phyloP scores from a whole-genome alignment of 2,797 vertebrate species.

The Decapterus maruadsi region DNA sequence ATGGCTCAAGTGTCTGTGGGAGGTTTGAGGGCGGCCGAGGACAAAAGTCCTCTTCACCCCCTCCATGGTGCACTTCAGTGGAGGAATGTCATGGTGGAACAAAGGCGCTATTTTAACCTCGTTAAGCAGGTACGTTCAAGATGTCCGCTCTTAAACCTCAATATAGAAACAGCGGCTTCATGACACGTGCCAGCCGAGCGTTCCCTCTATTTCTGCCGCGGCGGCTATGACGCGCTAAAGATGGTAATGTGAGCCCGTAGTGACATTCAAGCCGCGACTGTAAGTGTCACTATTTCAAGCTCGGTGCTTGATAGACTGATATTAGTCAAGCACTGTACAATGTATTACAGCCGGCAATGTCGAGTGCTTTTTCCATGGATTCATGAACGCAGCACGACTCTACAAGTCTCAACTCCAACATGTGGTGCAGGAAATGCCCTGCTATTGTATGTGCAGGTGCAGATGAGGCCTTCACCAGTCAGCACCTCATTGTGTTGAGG shows the following conservation, averaged over 20 bases:
- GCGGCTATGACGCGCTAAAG: conserved; percentile 25
- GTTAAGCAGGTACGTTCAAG: background rate
- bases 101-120: background rate
- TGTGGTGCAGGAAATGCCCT: background rate
- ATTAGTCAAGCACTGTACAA: conserved; percentile 28
- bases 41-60: background rate
- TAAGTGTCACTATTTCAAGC: conserved; percentile 66
- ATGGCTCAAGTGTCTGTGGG: too few relatives aligned
- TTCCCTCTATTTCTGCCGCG: conserved; percentile 60
- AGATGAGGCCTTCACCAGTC: background rate
- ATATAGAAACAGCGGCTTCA: conserved; percentile 5
- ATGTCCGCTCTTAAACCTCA: background rate
- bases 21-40: background rate
- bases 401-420: background rate
- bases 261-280: conserved; percentile 45
- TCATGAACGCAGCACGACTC: background rate
- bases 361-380: conserved; percentile 43
- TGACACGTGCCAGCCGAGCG: conserved; percentile 8
- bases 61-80: too few relatives aligned
- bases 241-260: conserved; percentile 43
- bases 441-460: background rate
- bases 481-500: background rate
- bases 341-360: conserved; percentile 15
- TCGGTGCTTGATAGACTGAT: conserved; percentile 48
- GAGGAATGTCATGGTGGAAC: background rate